Evolutionary conservation across 2,888 invertebrate species (phyloP), one percentile per base, ranked within the genome.

Genomic region (Deilephila elpenor): DNA sequence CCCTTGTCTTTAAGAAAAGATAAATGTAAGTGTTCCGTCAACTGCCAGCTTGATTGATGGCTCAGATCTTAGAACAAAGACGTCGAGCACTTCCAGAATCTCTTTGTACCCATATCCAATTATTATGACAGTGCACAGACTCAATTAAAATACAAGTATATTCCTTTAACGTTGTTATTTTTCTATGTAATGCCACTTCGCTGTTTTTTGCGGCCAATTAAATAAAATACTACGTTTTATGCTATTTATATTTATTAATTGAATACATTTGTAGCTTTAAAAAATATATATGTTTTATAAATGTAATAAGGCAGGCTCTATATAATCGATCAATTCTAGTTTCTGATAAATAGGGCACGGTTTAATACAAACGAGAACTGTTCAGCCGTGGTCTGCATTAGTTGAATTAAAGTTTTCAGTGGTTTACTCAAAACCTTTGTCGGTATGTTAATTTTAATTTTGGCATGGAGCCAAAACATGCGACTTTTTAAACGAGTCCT

Each of bases 21-120:
- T 89, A 90, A 91, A 91, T 91, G 90, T 88, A 88, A 89, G 88
- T 86, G 84, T 90, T 90, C 89, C 87, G 88, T 91, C 90, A 91
- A 85, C 84, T 90, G 91, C 84, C 91, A 86, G 78, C 79, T 82
- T 90, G 91, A 91, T 88, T 87, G 90, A 91, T 90, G 82, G 85
- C 83, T 76, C 79, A 89, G 87, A 89, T 88, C 86, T 88, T 78
- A 77, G 78, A 81, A 86, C 87, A 85, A 83, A 88, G 87, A 86
- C 84, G 78, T 77, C 76, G 80, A 82, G 78, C 76, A 79, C 80
- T 83, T 80, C 79, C 74, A 77, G 82, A 81, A 81, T 82, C 82
- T 82, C 78, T 73, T 71, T 74, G 75, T 77, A 85, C 84, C 85
- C 80, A 77, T 81, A 82, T 85, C 86, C 84, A 86, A 88, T 87